A percentile compares a stretch with the other conserved stretches of the same genome.
Evolutionary conservation across 2,113 vertebrate species (phyloP).

Genomic region (Castor canadensis): DNA sequence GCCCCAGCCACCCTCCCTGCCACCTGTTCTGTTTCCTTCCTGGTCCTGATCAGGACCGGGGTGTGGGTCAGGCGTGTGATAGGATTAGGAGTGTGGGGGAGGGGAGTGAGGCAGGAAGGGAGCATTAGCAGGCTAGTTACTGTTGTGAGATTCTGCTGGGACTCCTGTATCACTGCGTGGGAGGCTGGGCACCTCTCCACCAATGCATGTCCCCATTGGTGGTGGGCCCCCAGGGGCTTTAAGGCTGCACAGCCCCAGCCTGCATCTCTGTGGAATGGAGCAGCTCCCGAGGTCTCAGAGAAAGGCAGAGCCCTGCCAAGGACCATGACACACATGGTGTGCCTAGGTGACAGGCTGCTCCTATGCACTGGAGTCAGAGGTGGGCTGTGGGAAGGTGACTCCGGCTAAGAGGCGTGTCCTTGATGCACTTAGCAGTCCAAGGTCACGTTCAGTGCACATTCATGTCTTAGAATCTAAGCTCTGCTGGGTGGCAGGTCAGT

Average conservation of each 20-base stretch:
- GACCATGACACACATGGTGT: too few relatives aligned
- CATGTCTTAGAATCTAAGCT: accelerated
- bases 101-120: neutral
- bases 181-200: neutral
- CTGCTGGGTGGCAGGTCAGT: accelerated
- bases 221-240: neutral
- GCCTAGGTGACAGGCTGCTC: neutral
- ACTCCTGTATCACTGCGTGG: neutral
- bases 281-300: neutral
- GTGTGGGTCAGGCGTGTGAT: too few relatives aligned
- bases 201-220: too few relatives aligned
- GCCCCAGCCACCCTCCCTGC: neutral
- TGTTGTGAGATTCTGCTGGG: too few relatives aligned
- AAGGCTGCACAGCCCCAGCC: neutral
- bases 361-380: neutral
- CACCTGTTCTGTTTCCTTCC: neutral
- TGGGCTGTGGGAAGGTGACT: neutral
- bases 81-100: too few relatives aligned
- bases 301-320: neutral
- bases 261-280: neutral
- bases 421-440: neutral
- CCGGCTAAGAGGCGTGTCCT: too few relatives aligned
- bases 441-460: accelerated
- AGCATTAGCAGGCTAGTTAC: neutral
- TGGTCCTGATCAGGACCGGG: neutral